Evolutionary conservation across 1,140 invertebrate species (phyloP), one percentile per base, ranked within the genome.

Genomic region (Araneus ventricosus): DNA sequence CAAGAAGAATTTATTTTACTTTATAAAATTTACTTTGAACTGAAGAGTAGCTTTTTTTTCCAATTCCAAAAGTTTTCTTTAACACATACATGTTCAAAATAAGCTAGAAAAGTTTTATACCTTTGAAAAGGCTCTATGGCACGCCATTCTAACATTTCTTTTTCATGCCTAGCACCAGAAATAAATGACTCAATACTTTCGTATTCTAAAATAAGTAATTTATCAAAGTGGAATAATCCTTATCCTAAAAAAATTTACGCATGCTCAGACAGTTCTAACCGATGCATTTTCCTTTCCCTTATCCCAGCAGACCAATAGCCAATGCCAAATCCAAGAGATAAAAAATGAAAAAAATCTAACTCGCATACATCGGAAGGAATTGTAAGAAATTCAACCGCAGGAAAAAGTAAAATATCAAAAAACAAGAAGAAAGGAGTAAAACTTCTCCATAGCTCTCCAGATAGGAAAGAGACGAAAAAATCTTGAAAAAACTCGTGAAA

Each of bases 321-420:
- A 84, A 45, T 27, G 27, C 67, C 10, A 75, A 75, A 75, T 75
- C 67, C 67, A 0, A 20, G 14, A 75, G 67, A 75, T 75, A 75
- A 75, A 75, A 30, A 37, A 63, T 24, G n/a, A 30, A 75, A 75
- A 75, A 34, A 75, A 37, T 75, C 67, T 20, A 75, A 75, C 67
- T 75, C 67, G 27, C 67, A 75, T 75, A 37, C 30, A 75, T 75
- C 67, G 67, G 67, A 75, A 75, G 27, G 67, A 45, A 45, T 84
- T 24, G 37, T 41, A 45, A 84, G 80, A 84, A 84, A 45, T 41
- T 84, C 80, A 84, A 84, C 80, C 80, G 80, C 80, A 84, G 80
- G 80, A 84, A 84, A 84, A 75, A 84, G 39, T 17, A 84, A 27
- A 82, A 82, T 17, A 84, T 45, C 39, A 45, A 84, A 30, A 84